Evolutionary conservation across 2,797 vertebrate species (phyloP), one percentile per base, ranked within the genome.

Genomic region (Manis crassicaudata): DNA sequence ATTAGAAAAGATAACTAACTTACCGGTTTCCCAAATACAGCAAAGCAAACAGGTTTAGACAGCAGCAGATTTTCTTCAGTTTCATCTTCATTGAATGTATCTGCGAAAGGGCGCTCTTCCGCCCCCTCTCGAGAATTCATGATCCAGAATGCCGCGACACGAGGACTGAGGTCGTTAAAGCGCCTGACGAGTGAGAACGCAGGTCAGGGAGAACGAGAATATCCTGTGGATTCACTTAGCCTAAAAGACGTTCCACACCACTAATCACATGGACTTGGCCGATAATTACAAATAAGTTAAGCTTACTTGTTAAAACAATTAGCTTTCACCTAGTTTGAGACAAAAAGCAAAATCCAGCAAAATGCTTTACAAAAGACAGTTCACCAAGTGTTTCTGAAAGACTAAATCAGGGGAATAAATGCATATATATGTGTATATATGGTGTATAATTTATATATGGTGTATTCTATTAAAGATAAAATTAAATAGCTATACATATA

Each of bases 21-120:
- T 99, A 99, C 99, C 96, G 99, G 99, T 98, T 99, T 99, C 96
- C 99, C 99, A 94, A 99, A 97, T 88, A 99, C 93, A 88, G 99
- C 94, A 63, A 99, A 99, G 97, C 99, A 99, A 62, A 98, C 96
- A 37, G 99, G 99, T 98, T 99, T 99, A 46, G 99, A 98, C 23
- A 98, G 97, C 76, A 99, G 98, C 97, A 97, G 97, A 7, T 97
- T 93, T 97, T 76, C 99, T 92, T 99, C 99, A 92, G 98, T 98
- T 98, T 99, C 99, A 98, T 99, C 99, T 98, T 99, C 99, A 87
- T 98, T 97, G 5, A 99, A 98, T 96, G 98, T 99, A 97, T 99
- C 99, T 89, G 98, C 97, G 62, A 99, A 98, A 43, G 96, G 62
- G 77, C 96, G 40, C 27, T 95, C 85, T 92, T 95, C 94, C 67